These are phyloP conservation scores for Anthoscopus minutus DNA, from an alignment of 2,113 vertebrate genomes.

Conservation along the genomic window DNA sequence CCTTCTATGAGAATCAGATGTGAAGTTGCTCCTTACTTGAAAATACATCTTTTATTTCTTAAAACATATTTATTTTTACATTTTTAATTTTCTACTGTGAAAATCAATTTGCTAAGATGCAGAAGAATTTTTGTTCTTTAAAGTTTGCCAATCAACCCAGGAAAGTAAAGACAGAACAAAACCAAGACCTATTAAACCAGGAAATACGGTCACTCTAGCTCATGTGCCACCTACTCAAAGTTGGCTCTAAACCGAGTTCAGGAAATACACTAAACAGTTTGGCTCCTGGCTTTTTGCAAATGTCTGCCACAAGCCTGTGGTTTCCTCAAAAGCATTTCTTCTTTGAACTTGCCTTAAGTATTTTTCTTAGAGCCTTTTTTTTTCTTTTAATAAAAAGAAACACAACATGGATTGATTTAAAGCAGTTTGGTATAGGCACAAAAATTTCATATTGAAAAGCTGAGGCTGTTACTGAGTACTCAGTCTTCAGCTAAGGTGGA, in stretches of 20 bases:
- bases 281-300: neutral
- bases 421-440: neutral
- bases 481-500: neutral
- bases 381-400: neutral
- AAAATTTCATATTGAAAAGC: neutral
- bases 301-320: conserved; percentile 15
- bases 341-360: conserved; percentile 23
- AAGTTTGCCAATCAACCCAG: neutral
- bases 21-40: neutral
- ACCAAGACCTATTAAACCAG: neutral
- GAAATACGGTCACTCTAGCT: neutral
- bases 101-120: neutral
- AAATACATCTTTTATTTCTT: neutral
- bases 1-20: neutral
- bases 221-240: neutral
- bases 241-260: neutral
- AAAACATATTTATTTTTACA: neutral
- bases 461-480: neutral
- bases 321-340: conserved; percentile 49
- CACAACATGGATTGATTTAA: neutral
- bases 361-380: neutral
- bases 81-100: neutral
- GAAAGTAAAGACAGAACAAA: neutral
- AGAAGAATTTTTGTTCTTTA: neutral
- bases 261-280: conserved; percentile 13